phyloP scores from a whole-genome alignment of 2,797 vertebrate species.

The Cuniculus paca region DNA sequence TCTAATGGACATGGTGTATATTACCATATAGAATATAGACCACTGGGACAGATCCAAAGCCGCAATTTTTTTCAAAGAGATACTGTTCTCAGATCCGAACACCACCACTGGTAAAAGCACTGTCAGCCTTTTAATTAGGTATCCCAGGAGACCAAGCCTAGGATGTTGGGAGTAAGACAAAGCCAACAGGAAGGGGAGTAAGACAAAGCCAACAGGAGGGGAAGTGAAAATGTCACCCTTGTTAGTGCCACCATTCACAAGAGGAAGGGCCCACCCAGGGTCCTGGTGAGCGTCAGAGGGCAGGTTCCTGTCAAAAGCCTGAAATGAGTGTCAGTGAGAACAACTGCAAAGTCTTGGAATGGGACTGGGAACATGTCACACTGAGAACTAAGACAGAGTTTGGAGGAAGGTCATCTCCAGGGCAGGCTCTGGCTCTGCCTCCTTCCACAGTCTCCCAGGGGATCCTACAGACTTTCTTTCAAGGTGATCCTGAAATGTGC shows the following conservation, averaged over 20 bases:
- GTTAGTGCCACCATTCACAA: conserved; percentile 52
- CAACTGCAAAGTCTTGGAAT: not conserved
- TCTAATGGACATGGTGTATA: not conserved
- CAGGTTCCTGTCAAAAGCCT: conserved; percentile 3
- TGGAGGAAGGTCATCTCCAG: not conserved
- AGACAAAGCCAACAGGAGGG: conserved; percentile 56
- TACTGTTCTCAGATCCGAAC: not conserved
- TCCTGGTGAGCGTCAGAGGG: conserved; percentile 53
- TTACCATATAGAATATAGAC: not conserved
- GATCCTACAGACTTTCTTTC: conserved; percentile 51
- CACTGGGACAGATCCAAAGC: not conserved
- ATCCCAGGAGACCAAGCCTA: not conserved
- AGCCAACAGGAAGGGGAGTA: conserved; percentile 56
- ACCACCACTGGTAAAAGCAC: not conserved
- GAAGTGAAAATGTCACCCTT: conserved; percentile 77
- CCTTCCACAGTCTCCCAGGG: not conserved
- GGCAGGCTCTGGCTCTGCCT: not conserved
- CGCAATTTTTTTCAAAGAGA: not conserved
- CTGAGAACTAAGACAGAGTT: not conserved
- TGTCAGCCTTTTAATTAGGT: conserved; percentile 60
- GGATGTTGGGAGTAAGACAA: conserved; percentile 58
- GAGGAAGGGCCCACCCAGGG: conserved; percentile 21
- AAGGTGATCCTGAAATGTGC: conserved; percentile 73
- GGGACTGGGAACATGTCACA: not conserved
- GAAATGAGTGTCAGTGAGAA: not conserved